Evolutionary conservation across 2,797 vertebrate species (phyloP).

Genomic region (Tokudaia muenninki): DNA sequence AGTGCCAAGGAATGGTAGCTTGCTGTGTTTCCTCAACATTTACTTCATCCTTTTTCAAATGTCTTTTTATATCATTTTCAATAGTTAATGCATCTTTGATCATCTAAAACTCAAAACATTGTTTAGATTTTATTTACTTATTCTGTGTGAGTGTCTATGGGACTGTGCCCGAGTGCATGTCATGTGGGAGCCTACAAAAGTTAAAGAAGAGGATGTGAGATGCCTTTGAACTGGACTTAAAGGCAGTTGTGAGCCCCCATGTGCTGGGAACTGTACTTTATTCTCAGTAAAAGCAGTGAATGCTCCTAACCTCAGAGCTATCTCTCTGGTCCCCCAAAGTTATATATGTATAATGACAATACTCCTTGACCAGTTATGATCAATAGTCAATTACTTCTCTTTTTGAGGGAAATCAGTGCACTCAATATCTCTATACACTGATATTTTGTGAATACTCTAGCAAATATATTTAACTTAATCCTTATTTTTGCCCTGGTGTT

Average conservation of each 20-base stretch:
- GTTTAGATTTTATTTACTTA: neutral
- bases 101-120: neutral
- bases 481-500: neutral
- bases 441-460: neutral
- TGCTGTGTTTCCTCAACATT: neutral
- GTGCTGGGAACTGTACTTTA: neutral
- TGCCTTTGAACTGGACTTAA: neutral
- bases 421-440: neutral
- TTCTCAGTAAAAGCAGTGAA: neutral
- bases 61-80: neutral
- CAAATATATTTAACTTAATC: neutral
- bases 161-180: neutral
- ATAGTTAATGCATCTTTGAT: neutral
- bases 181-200: too few species aligned
- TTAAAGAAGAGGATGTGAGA: neutral
- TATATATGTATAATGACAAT: neutral
- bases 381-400: neutral
- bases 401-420: neutral
- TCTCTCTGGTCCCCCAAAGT: neutral
- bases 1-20: neutral
- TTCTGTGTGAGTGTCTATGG: fast-evolving
- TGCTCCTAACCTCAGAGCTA: neutral
- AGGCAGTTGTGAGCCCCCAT: neutral
- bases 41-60: neutral
- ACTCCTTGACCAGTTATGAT: neutral